Conservation (phyloP, 35 echinoderm and acorn worm species). For the Heliocidaris erythrogramma region DNA sequence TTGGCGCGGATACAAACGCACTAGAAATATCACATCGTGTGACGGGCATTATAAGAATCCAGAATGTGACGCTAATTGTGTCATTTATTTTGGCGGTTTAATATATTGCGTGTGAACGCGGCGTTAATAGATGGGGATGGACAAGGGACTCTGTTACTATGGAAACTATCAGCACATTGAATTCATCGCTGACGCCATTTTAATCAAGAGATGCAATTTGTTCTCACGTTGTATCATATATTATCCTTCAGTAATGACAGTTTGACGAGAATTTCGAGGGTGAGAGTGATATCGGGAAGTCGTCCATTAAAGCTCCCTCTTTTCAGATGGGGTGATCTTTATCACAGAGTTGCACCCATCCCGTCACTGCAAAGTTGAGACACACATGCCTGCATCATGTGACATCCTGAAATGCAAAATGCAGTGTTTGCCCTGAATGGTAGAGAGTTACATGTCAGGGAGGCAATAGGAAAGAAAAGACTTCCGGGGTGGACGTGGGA, state of each 20-base stretch:
- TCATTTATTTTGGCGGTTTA: no score
- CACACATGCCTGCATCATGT: no score
- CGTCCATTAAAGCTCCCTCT: background rate
- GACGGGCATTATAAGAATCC: no score
- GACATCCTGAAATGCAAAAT: no score
- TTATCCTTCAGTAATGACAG: background rate
- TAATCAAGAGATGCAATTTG: background rate
- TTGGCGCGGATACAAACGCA: no score
- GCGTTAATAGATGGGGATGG: background rate
- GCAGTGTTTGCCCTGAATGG: no score
- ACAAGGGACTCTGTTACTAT: background rate
- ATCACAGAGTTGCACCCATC: background rate
- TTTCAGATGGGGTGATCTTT: background rate
- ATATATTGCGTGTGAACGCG: no score
- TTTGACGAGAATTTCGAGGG: background rate
- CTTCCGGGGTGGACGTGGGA: no score
- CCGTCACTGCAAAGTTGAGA: background rate
- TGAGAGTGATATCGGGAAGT: background rate
- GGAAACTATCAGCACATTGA: background rate
- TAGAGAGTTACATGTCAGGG: no score
- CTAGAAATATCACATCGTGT: no score
- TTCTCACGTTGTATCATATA: background rate
- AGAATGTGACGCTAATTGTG: no score
- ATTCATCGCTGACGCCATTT: background rate
- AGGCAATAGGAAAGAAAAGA: no score